Conservation (phyloP, 2,113 vertebrate genomes). For the Marcusenius ussheri region DNA sequence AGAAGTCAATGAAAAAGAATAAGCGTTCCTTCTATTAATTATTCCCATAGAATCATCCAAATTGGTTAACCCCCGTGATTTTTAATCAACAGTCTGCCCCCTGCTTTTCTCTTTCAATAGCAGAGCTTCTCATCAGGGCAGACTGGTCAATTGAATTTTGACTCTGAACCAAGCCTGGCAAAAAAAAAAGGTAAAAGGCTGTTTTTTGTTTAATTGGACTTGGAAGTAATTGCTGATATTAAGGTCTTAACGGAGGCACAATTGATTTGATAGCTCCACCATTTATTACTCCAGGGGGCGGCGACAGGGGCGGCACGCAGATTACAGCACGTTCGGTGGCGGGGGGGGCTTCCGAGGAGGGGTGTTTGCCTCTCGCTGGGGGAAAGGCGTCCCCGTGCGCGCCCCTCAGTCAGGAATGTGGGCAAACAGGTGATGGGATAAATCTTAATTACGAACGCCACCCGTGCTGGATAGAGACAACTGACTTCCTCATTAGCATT, state of each 20-base stretch:
- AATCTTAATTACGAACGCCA: slow-evolving; percentile 15
- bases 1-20: slow-evolving; percentile 20
- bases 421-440: slow-evolving; percentile 2
- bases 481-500: background rate
- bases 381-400: background rate
- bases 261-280: slow-evolving; percentile 38
- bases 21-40: slow-evolving; percentile 19
- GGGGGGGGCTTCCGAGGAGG: background rate
- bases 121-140: slow-evolving; percentile 36
- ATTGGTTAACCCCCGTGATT: slow-evolving; percentile 29
- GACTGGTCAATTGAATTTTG: slow-evolving; percentile 32
- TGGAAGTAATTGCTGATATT: slow-evolving; percentile 42
- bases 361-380: background rate
- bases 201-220: slow-evolving; percentile 47
- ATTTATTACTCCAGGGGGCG: slow-evolving; percentile 34
- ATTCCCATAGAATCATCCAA: slow-evolving; percentile 24
- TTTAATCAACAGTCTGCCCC: slow-evolving; percentile 27
- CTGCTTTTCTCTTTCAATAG: slow-evolving; percentile 13
- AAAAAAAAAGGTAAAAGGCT: slow-evolving; percentile 35
- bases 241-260: slow-evolving; percentile 47
- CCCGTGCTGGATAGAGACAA: background rate
- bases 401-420: background rate
- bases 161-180: slow-evolving; percentile 30
- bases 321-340: slow-evolving; percentile 16
- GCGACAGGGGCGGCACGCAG: slow-evolving; percentile 31